Evolutionary conservation across 2,888 invertebrate species (phyloP), one percentile per base, ranked within the genome.

Genomic region (Hypena proboscidalis): DNA sequence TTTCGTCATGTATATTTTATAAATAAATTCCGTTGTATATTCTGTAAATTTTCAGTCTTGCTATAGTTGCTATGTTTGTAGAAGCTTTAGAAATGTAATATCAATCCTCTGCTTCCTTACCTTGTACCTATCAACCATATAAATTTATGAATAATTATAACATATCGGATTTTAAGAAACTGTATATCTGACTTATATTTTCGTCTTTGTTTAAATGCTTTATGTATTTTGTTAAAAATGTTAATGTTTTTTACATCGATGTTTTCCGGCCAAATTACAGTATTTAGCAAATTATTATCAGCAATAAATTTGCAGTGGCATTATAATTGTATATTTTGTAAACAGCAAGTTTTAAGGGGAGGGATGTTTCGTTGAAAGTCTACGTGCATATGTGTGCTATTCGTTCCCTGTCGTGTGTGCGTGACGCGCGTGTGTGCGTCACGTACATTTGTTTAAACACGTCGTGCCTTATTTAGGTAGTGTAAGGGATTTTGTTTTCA

Each of bases 381-480:
- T 66, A 47, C 37, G 58, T 62, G 54, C 61, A 67, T 63, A 62
- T 67, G 50, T 58, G 51, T 64, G 62, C 51, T 62, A 56, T 52
- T 15, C 35, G 55, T 55, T 56, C 33, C 42, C 44, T 36, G 48
- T 44, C 42, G 29, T 62, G 48, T 54, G 30, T 47, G 58, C 29
- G 49, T 20, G 49, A 31, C 37, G 32, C n/a, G 35, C 30, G 40
- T 21, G 32, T 21, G 20, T 38, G 47, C 47, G 43, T 13, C 44
- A 44, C 57, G 55, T 41, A 4, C 11, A 6, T 73, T 74, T 67
- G 68, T 78, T 80, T 80, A 70, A 78, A 87, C 84, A 83, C 83
- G 75, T 85, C 76, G 90, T 90, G 90, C 90, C 90, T 90, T 90
- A 90, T 84, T 80, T 85, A 89, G 84, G 82, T 89, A 85, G 83